Percentiles rank a stretch among this genome's conserved stretches.
These are phyloP conservation scores for Zonitis immaculata DNA, from an alignment of 2,888 invertebrate genomes.

Conservation along the genomic window DNA sequence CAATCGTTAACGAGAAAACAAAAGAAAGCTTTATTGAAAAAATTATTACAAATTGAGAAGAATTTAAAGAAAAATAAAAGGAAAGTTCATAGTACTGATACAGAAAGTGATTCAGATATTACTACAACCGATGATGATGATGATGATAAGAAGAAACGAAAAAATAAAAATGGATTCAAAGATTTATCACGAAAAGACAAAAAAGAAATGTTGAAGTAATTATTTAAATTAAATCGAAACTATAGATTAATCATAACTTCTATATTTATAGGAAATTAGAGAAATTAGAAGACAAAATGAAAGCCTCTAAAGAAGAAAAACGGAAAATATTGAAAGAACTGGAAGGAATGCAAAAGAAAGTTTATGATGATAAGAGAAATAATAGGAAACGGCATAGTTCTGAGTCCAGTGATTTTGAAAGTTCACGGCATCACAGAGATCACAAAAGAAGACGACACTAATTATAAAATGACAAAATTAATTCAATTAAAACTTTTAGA, in stretches of 20 bases:
- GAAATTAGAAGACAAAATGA: conserved; percentile 27
- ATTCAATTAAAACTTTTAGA: too few species aligned
- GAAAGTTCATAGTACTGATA: conserved; percentile 20
- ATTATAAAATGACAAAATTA: neutral
- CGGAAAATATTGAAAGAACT: conserved; percentile 19
- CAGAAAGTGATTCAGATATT: conserved; percentile 11
- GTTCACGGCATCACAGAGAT: neutral
- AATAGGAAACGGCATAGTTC: conserved; percentile 17
- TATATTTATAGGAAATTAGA: conserved; percentile 29
- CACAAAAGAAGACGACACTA: conserved; percentile 1
- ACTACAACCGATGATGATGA: conserved; percentile 6
- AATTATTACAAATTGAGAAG: conserved; percentile 34
- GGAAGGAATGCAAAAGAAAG: conserved; percentile 9
- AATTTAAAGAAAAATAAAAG: conserved; percentile 14
- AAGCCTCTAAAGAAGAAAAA: conserved; percentile 20
- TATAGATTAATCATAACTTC: conserved; percentile 1
- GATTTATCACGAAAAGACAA: conserved; percentile 3
- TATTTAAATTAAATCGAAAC: conserved; percentile 6
- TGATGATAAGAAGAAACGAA: conserved; percentile 1
- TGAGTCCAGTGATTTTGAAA: conserved; percentile 2
- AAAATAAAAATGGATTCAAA: conserved; percentile 3
- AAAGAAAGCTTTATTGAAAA: conserved; percentile 87
- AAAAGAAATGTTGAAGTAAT: conserved; percentile 7
- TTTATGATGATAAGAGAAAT: conserved; percentile 22
- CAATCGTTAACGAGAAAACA: conserved; percentile 82